A percentile compares a stretch with the other conserved stretches of the same genome.
Evolutionary conservation across 1,140 invertebrate species (phyloP).

Genomic region (Trichonephila clavipes): DNA sequence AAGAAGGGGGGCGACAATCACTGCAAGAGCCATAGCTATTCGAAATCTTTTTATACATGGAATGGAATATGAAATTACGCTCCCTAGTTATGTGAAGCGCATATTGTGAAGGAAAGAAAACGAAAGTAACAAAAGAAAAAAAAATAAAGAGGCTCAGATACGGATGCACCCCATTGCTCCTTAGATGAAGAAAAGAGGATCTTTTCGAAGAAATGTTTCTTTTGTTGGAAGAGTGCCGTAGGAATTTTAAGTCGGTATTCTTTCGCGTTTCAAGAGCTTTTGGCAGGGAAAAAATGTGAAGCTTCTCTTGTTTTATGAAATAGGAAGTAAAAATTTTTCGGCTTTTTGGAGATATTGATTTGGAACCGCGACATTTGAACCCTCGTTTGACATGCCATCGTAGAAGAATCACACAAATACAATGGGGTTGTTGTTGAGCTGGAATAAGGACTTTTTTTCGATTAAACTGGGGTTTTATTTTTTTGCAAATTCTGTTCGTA

Average conservation of each 20-base stretch:
- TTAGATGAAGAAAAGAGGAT: conserved; percentile 47
- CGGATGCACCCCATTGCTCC: conserved; percentile 2
- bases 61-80: conserved; percentile 47
- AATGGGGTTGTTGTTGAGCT: neutral
- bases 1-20: neutral
- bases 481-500: too few species aligned
- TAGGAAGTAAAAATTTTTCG: conserved; percentile 46
- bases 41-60: neutral
- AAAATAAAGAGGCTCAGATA: neutral
- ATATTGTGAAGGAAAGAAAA: neutral
- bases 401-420: neutral
- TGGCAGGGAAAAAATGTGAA: neutral
- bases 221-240: conserved; percentile 58
- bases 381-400: neutral
- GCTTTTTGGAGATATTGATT: conserved; percentile 50
- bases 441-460: neutral
- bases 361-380: neutral
- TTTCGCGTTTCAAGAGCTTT: conserved; percentile 28
- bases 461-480: too few species aligned
- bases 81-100: neutral
- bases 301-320: conserved; percentile 52
- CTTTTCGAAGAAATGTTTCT: conserved; percentile 49
- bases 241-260: conserved; percentile 51
- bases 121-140: neutral
- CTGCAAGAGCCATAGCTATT: neutral